Evolutionary conservation across 2,888 invertebrate species (phyloP), one percentile per base, ranked within the genome.

Genomic region (Mallateleia sp.): DNA sequence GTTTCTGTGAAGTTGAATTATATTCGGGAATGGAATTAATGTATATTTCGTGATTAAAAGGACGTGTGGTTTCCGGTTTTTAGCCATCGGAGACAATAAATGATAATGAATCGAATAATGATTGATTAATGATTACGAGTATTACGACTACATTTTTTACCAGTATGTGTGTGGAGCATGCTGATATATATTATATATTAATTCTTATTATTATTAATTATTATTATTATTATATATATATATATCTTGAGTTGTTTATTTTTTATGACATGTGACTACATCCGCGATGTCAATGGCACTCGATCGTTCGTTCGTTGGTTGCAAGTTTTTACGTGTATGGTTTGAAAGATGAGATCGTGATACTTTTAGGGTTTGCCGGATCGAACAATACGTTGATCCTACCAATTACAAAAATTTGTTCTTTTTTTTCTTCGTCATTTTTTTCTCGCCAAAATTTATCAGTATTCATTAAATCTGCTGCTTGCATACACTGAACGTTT

Each of bases 91-190:
- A 81, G 81, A 84, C 87, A 87, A 87, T 87, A 87, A 87, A 87
- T 74, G 79, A 87, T 79, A 79, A 86, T 79, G 87, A 85, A 87
- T 75, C 87, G 87, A 87, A 83, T 87, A 79, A 87, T 87, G 82
- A 75, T 82, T 82, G 79, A 87, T 84, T 79, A 78, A 81, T 72
- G 75, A 77, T 85, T 85, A 84, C 71, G 78, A 84, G 81, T 82
- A 81, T 88, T 81, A 85, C 84, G 81, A 85, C 85, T 88, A 88
- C 88, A 85, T 88, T 88, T 80, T 88, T 88, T 85, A 85, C 85
- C 82, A 84, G 81, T 86, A 81, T 86, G 85, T 81, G 72, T 86
- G 85, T 86, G 85, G 24, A 81, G 81, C 85, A 86, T 86, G 85
- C 85, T 85, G 85, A 75, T 85, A 85, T 80, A 79, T 79, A 71